Percentiles rank a stretch among this genome's conserved stretches.
Conservation (phyloP, 2,888 invertebrate genomes). For the Drosophila subsilvestris region DNA sequence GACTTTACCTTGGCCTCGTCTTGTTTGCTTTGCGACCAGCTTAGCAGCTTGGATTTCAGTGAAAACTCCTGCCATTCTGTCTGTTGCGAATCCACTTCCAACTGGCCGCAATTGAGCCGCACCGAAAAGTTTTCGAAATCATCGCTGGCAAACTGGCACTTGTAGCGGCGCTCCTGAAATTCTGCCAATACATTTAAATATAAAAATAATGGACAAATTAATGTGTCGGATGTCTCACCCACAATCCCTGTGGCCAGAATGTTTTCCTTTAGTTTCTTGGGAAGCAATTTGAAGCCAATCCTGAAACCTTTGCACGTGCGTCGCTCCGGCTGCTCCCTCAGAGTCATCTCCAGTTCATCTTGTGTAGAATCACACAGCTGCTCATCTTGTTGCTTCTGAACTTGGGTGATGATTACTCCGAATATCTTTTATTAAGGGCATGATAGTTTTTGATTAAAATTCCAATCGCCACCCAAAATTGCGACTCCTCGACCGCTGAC, state of each 20-base stretch:
- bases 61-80: slow-evolving; percentile 77
- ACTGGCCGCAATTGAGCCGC: slow-evolving; percentile 33
- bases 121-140: slow-evolving; percentile 69
- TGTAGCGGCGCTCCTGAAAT: slow-evolving; percentile 62
- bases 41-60: slow-evolving; percentile 85
- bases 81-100: slow-evolving; percentile 42
- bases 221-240: slow-evolving; percentile 54
- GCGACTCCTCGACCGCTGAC: slow-evolving; percentile 39
- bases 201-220: neutral
- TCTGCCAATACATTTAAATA: slow-evolving; percentile 57
- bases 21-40: slow-evolving; percentile 48
- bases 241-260: slow-evolving; percentile 67
- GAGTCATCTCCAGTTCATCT: slow-evolving; percentile 38
- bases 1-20: slow-evolving; percentile 83
- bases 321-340: slow-evolving; percentile 5
- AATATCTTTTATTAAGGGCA: slow-evolving; percentile 89
- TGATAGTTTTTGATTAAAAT: slow-evolving; percentile 89
- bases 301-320: slow-evolving; percentile 59
- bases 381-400: slow-evolving; percentile 63
- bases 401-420: slow-evolving; percentile 82
- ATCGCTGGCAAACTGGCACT: slow-evolving; percentile 65
- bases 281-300: slow-evolving; percentile 70
- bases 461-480: slow-evolving; percentile 88
- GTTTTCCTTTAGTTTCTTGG: slow-evolving; percentile 65
- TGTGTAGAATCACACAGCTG: slow-evolving; percentile 31